Evolutionary conservation across 92 coral and sea anemone species (phyloP).

Genomic region (Chrysogorgia sp.): DNA sequence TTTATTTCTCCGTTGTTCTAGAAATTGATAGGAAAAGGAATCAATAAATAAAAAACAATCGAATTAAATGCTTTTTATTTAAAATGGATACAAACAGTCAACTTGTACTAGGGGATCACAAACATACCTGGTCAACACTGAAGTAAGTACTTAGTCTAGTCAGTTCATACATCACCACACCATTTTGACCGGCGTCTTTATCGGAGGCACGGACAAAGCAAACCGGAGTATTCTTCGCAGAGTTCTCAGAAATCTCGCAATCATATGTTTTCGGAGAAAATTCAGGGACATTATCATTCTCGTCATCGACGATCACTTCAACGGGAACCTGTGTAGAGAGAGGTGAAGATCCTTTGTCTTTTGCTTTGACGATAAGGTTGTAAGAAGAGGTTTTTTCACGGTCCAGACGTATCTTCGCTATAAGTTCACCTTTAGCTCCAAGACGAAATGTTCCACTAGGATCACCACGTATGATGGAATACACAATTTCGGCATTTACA

Average conservation of each 20-base stretch:
- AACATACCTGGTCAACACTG: conserved; percentile 13
- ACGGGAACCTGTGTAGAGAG: conserved; percentile 3
- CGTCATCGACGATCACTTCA: background rate
- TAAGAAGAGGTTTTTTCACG: conserved; percentile 67
- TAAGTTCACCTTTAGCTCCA: conserved; percentile 68
- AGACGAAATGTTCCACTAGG: conserved; percentile 63
- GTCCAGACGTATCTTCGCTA: conserved; percentile 64
- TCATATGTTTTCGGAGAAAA: conserved; percentile 45
- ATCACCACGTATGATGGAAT: conserved; percentile 76
- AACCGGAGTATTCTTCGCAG: conserved; percentile 68
- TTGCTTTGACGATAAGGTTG: conserved; percentile 37
- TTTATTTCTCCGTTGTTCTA: conserved; percentile 53
- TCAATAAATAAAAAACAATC: too few relatives aligned
- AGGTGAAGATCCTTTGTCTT: conserved; percentile 13
- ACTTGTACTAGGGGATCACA: too few relatives aligned
- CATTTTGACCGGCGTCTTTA: conserved; percentile 70
- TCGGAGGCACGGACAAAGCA: conserved; percentile 77
- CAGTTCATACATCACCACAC: conserved; percentile 57
- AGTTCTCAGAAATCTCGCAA: conserved; percentile 75
- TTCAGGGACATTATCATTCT: conserved; percentile 19
- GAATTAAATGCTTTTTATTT: too few relatives aligned
- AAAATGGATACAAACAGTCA: too few relatives aligned
- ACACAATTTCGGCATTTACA: conserved; percentile 61
- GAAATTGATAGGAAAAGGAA: too few relatives aligned
- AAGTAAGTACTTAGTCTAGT: conserved; percentile 4